Evolutionary conservation across 1,140 invertebrate species (phyloP), one percentile per base, ranked within the genome.

Genomic region (Marisa cornuarietis): DNA sequence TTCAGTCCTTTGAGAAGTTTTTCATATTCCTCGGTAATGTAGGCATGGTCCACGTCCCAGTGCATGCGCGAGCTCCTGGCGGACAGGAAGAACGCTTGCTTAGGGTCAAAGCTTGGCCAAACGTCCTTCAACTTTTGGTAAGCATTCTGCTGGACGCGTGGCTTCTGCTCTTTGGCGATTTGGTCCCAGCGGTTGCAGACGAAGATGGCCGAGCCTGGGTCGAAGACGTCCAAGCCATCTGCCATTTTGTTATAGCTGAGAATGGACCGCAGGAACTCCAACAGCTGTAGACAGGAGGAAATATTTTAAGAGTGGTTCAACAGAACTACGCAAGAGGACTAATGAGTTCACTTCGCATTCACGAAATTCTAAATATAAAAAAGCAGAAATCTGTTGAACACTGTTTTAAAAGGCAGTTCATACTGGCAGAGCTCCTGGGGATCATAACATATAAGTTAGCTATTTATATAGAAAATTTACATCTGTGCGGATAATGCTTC

Each of bases 151-250:
- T 80, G 82, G 6, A 89, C 86, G 22, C 75, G 78, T 42, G 79
- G 62, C 71, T 82, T 82, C 24, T 86, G 84, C 0, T 81, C 71
- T 6, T 83, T 71, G 13, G 79, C 74, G 10, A 89, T 84, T 80
- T 85, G 42, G 76, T 89, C 88, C 88, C 88, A 89, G 62, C 87
- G 85, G 76, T 89, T 88, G 54, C 85, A 87, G 18, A 89, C 80
- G 79, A 89, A 89, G 51, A 89, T 78, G 49, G 88, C 84, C 61
- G 85, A 83, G 18, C 81, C 76, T 18, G 85, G 83, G 52, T 85
- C 79, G 71, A 85, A 85, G 4, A 81, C 42, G 13, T 82, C 80
- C 16, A 82, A 51, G 5, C 78, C 71, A 4, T 66, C 42, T 26
- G 71, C 65, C 62, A 49, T 54, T 58, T 81, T 77, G 24, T 81